Evolutionary conservation across 2,113 vertebrate species (phyloP), one percentile per base, ranked within the genome.

Genomic region (Tychaedon coryphoeus): DNA sequence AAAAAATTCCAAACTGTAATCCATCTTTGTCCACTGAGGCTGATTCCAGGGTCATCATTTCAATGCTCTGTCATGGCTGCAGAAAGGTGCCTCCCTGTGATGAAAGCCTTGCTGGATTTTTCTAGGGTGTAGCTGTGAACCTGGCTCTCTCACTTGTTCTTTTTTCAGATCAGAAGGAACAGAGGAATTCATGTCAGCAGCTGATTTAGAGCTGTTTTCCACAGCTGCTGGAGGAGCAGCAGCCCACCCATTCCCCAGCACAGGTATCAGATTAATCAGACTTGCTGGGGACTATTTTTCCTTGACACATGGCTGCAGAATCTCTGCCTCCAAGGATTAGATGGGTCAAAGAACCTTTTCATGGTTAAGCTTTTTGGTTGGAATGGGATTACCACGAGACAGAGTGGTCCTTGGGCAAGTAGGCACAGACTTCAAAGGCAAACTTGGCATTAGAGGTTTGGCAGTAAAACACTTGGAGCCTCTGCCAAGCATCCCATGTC

Each of bases 341-440:
- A 76, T 50, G 67, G 19, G 42, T 58, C 82, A 94, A 45, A 88
- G 19, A 28, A 8, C 19, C 18, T n/a, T 75, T 76, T 90, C 33
- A 26, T 58, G 70, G 78, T 62, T 58, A 62, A 69, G 29, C 25
- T 82, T 65, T 71, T 70, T 50, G 42, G 50, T 54, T 90, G 62
- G 71, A 95, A 79, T 58, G 79, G 86, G 86, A 67, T 93, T 94
- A 56, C 58, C 34, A 29, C 0, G 62, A 78, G 67, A 86, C 34
- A 83, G 51, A 50, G 64, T 28, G 24, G 64, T 93, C 47, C 82
- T 77, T 19, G 4, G 56, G 82, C 72, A 91, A 92, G 82, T 7
- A 56, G 94, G 79, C 40, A 5, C 80, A 73, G 61, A 73, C 75
- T 95, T 94, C 91, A 95, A 95, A 96, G 79, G 67, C 72, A 73